Evolutionary conservation across 2,888 invertebrate species (phyloP), one percentile per base, ranked within the genome.

Genomic region (Azorinus chamasolen): DNA sequence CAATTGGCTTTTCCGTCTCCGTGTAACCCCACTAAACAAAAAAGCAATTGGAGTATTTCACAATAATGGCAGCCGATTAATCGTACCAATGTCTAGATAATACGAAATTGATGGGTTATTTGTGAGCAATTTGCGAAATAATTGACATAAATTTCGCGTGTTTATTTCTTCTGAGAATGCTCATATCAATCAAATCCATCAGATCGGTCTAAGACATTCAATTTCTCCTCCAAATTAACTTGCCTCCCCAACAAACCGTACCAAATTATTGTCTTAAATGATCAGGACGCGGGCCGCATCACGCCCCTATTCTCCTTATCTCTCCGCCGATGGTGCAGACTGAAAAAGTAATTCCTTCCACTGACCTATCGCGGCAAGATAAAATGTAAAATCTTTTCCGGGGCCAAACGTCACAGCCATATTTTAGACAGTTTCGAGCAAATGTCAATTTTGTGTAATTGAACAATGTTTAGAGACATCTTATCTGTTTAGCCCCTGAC

Each of bases 41-140:
- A 64, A 70, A 74, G 58, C 73, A 73, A 79, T 64, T 70, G 73
- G 65, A 70, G 72, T 66, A 63, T 63, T 79, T 69, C 73, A 70
- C 78, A 50, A 70, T 80, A 80, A 80, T 80, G 73, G 65, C 70
- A 59, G 55, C 48, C 76, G 73, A 77, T 80, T 77, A 76, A 80
- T 80, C 80, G 72, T 50, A 62, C 61, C 53, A n/a, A 50, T 80
- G 80, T 80, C 80, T 73, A 80, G 80, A 80, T 80, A 80, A 80
- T 80, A 74, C 55, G 73, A 71, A 80, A 80, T 80, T 80, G 80
- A 80, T 80, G 80, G 80, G 50, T 75, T 80, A 80, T 80, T 80
- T 80, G 80, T 77, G 80, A 80, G 80, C 76, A 80, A 80, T 80
- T 80, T 80, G 76, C 73, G 70, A 68, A 76, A 80, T 80, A 80